Conservation (phyloP, 2,113 vertebrate genomes). For the Mesitornis unicolor region DNA sequence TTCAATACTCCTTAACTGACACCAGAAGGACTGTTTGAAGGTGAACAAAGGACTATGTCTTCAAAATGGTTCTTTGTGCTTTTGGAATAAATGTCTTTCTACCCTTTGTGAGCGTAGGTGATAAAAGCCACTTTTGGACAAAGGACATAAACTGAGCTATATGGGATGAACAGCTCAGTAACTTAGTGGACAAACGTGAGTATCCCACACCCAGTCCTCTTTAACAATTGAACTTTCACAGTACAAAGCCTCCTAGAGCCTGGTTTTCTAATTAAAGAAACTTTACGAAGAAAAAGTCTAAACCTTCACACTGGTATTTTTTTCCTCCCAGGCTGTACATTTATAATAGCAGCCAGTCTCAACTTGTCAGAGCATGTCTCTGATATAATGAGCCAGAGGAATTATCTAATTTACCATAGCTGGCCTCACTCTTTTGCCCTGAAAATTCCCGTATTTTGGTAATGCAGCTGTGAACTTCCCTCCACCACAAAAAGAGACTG, state of each 20-base stretch:
- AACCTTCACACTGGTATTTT: neutral
- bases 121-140: slow-evolving; percentile 35
- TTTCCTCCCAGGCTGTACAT: neutral
- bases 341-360: neutral
- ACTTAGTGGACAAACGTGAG: neutral
- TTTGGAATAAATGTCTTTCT: neutral
- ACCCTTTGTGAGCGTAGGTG: neutral
- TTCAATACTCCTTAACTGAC: slow-evolving; percentile 21
- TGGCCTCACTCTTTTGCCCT: neutral
- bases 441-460: neutral
- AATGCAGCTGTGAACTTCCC: neutral
- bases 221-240: neutral
- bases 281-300: neutral
- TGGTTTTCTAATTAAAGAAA: slow-evolving; percentile 57
- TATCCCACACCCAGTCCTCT: neutral
- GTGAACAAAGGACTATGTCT: neutral
- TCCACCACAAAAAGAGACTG: neutral
- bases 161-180: neutral
- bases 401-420: slow-evolving; percentile 40
- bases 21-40: neutral
- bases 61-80: slow-evolving; percentile 41
- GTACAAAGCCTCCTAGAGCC: neutral
- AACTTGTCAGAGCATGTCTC: neutral
- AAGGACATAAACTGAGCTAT: neutral
- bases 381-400: neutral